Base-by-base conservation (phyloP, 2,888 invertebrate genomes). In the Sycophila texana region DNA sequence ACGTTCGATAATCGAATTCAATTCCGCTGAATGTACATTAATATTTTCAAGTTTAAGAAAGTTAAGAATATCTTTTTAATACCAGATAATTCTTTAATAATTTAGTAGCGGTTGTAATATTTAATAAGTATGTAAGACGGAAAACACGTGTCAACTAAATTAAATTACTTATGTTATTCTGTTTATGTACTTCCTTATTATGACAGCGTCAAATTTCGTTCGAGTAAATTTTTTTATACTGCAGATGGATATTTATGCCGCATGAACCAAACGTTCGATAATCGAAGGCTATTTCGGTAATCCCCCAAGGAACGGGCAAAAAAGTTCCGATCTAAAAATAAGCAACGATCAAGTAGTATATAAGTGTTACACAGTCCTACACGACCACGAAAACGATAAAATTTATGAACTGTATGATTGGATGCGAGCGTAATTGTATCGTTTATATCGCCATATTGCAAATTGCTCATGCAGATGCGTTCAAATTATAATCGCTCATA, bases 401-500 rank as follows among this genome's bases (percentile, higher is more conserved):
- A 53, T 72, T 60, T 72, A 72, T 73, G 49, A 72, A 72, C 18
- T 66, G 14, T 68, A 73, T 65, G 47, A 49, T 67, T 68, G 55
- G 61, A 68, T 68, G 55, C 16, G 67, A 74, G 18, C 18, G 60
- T 63, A 55, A 77, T 73, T 66, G 67, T 68, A 47, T 26, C 68
- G 68, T 78, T 61, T 60, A 60, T 13, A 74, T 30, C n/a, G 70
- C 63, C 22, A 51, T 74, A 65, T 65, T 79, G 55, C 78, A 74
- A 74, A 70, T 67, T 74, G 58, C 65, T 63, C 74, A 26, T 65
- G 51, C 51, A 72, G 58, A 72, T 53, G 72, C 60, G 66, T 60
- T 77, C 53, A 63, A 30, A 65, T 79, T 53, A 53, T 76, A 47
- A 82, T 79, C 78, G 57, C 81, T 68, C 53, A 39, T 39, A 18